These are phyloP conservation scores for Heliconius melpomene DNA, from an alignment of 1,140 invertebrate genomes.

Conservation along the genomic window DNA sequence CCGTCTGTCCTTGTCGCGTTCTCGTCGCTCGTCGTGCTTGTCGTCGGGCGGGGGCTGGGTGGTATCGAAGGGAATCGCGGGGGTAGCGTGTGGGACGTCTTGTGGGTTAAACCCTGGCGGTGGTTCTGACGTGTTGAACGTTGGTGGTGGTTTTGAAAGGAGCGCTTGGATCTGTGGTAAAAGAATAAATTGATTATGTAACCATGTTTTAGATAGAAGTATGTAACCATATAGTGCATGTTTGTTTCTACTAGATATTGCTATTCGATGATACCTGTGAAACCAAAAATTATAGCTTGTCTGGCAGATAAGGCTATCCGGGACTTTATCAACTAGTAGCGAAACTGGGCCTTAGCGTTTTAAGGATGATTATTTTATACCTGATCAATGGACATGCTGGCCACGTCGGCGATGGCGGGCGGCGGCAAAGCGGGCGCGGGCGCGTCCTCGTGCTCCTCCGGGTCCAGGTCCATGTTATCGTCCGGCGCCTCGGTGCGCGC, in stretches of 20 bases:
- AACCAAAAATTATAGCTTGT: no score
- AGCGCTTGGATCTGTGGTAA: conserved; percentile 65
- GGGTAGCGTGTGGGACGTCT: conserved; percentile 43
- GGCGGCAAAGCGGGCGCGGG: neutral
- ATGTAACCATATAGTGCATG: no score
- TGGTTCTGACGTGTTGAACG: conserved; percentile 71
- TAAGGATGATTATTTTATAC: neutral
- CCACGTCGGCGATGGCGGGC: neutral
- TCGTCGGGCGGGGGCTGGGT: conserved; percentile 57
- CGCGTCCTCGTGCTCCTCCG: conserved; percentile 54
- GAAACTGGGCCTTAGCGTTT: no score
- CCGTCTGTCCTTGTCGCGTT: conserved; percentile 50
- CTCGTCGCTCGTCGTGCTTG: conserved; percentile 55
- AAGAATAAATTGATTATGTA: neutral
- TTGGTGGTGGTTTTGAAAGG: conserved; percentile 73
- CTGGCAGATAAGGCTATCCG: no score
- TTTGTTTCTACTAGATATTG: no score
- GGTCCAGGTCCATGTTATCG: conserved; percentile 74
- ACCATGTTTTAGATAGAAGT: no score
- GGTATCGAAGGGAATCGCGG: conserved; percentile 36
- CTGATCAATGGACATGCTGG: conserved; percentile 11
- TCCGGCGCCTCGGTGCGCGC: conserved; percentile 51
- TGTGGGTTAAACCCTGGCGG: conserved; percentile 64
- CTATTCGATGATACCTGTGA: no score
- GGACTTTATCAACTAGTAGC: no score